Base-by-base conservation (phyloP, 2,797 vertebrate genomes). In the Diplodus puntazzo region DNA sequence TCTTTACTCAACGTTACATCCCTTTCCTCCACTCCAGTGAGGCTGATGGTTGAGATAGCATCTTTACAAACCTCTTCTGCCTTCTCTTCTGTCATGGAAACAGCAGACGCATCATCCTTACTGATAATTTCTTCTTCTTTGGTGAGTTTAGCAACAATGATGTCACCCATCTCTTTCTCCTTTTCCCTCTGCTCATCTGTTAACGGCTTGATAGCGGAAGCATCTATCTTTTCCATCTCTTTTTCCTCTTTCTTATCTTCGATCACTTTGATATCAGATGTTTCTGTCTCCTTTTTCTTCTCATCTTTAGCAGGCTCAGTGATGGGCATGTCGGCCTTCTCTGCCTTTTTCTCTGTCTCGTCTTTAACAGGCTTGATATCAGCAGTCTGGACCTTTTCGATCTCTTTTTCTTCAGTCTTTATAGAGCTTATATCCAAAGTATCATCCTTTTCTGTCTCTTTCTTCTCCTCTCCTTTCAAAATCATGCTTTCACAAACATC, bases 291-390 rank as follows among this genome's bases (percentile, higher is more conserved):
- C 16, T 72, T 71, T 65, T 74, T 71, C 60, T 78, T 81, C 54
- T 89, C 69, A 20, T 84, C 76, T 73, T 79, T 57, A 66, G 61
- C 7, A 8, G 63, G 57, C 43, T 74, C 68, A 43, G 3, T 42
- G 48, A 73, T n/a, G 9, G 71, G 5, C 5, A 60, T 2, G 39
- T 77, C 75, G 0, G 80, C 86, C 58, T 70, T 69, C 63, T 82
- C 72, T 43, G 20, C 45, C 42, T 90, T 77, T 82, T 78, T 75
- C 39, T 82, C 71, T 9, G 42, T 53, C 21, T 90, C 73, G 0
- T 81, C 65, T 82, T 89, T 73, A 58, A 77, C 72, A 34, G 79
- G 53, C 66, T 92, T 92, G 52, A 82, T 86, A 69, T 95, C 95
- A 77, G 82, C 84, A 9, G 88, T 80, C 0, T 55, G 34, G 52